Base-by-base conservation (phyloP, 2,888 invertebrate species). In the Ashinkailepas kermadecensis region DNA sequence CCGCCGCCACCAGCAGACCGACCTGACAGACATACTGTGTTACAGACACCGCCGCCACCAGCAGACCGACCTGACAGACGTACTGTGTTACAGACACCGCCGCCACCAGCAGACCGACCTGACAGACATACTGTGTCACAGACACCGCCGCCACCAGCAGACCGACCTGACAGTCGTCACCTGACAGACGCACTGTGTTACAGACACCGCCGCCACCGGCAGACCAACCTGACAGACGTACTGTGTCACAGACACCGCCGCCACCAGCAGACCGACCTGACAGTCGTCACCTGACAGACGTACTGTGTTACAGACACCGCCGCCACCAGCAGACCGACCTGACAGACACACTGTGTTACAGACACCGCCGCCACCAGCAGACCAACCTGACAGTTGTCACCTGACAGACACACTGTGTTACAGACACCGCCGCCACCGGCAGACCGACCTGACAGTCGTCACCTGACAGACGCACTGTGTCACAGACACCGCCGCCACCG, bases 81-180 rank as follows among this genome's bases (percentile, higher is more conserved):
- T 39, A 39, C 39, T 39, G 39, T 39, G 39, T 39, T 39, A 39
- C 39, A 39, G 39, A 39, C 39, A 39, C 39, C 2, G 39, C 39
- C 39, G 39, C 39, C 39, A 39, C 39, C 39, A 4, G 39, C 39
- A 39, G 39, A 39, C 39, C 39, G 39, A 39, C 39, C 39, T 39
- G n/a, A n/a, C n/a, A n/a, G n/a, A n/a, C n/a, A n/a, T n/a, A n/a
- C n/a, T n/a, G n/a, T n/a, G n/a, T n/a, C n/a, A n/a, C n/a, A n/a
- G n/a, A n/a, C n/a, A n/a, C n/a, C n/a, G 74, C 74, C 56, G 74
- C 74, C 56, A 74, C 74, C 56, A 74, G 74, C 18, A 74, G 56
- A 21, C 74, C 56, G 10, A 74, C 74, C 74, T 74, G 74, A 18
- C 74, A 74, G 54, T 74, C 74, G 74, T 74, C 74, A 13, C 74